phyloP scores from a whole-genome alignment of 2,113 vertebrate genomes.

The Murina feae region DNA sequence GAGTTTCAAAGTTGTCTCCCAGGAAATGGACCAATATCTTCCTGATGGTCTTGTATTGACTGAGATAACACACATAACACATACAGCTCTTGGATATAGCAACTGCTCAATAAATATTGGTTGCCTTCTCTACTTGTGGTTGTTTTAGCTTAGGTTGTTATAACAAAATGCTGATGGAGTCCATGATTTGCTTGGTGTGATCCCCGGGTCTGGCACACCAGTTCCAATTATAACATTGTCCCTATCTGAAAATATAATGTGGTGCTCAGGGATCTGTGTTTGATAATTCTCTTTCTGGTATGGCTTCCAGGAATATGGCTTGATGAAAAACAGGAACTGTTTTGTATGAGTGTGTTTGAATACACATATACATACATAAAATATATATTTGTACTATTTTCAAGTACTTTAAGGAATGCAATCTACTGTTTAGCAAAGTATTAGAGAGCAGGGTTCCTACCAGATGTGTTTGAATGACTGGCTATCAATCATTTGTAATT shows the following conservation, averaged over 20 bases:
- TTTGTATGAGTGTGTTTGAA: slow-evolving; percentile 28
- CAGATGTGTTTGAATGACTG: slow-evolving; percentile 75
- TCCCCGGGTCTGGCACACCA: neutral
- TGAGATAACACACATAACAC: neutral
- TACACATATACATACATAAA: slow-evolving; percentile 14
- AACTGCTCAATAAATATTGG: neutral
- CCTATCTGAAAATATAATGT: slow-evolving; percentile 36
- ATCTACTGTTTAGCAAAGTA: slow-evolving; percentile 55
- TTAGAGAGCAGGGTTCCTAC: slow-evolving; percentile 56
- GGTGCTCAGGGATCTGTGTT: slow-evolving; percentile 41
- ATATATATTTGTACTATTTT: slow-evolving; percentile 52
- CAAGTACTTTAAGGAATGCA: slow-evolving; percentile 54
- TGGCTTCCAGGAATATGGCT: slow-evolving; percentile 38
- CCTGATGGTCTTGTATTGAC: neutral
- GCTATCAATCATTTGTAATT: slow-evolving; percentile 77
- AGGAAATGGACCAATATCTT: neutral
- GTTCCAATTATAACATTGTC: slow-evolving; percentile 22
- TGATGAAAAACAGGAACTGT: slow-evolving; percentile 47
- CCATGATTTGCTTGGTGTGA: slow-evolving; percentile 43
- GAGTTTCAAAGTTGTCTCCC: neutral
- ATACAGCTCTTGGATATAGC: neutral
- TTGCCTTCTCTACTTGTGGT: neutral
- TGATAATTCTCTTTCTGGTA: slow-evolving; percentile 35
- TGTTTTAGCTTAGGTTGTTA: neutral
- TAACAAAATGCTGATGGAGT: slow-evolving; percentile 17